Conservation (phyloP, 1,140 invertebrate species). For the Gryllus bimaculatus region DNA sequence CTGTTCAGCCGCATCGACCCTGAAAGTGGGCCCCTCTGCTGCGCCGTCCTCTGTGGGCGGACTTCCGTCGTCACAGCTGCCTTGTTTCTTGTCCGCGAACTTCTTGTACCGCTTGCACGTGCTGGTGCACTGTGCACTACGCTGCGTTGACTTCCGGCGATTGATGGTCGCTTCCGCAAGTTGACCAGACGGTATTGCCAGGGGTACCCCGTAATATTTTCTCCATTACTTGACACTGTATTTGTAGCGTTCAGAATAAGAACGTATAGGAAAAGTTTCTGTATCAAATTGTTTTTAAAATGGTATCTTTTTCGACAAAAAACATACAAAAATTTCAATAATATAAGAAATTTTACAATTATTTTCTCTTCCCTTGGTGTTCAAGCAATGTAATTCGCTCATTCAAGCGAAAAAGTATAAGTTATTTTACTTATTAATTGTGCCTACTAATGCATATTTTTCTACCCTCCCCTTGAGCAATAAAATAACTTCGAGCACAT, state of each 20-base stretch:
- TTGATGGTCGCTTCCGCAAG: constrained; percentile 65
- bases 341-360: too few relatives aligned
- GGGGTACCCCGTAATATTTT: background rate
- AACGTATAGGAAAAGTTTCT: background rate
- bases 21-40: background rate
- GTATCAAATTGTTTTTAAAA: background rate
- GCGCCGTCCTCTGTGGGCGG: too few relatives aligned
- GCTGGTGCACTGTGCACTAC: constrained; percentile 43
- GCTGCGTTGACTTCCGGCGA: constrained; percentile 64
- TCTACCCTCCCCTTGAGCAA: too few relatives aligned
- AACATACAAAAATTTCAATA: too few relatives aligned
- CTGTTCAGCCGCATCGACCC: constrained; percentile 51
- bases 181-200: constrained; percentile 50
- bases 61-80: background rate
- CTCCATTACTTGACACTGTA: background rate
- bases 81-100: background rate
- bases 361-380: too few relatives aligned
- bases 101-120: background rate
- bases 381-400: too few relatives aligned
- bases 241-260: background rate
- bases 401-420: too few relatives aligned
- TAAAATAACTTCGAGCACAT: too few relatives aligned
- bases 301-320: background rate
- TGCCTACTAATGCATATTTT: too few relatives aligned
- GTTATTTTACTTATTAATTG: too few relatives aligned